A percentile compares a stretch with the other conserved stretches of the same genome.
Conservation (phyloP, 1,140 invertebrate species). For the Bombus superbus region DNA sequence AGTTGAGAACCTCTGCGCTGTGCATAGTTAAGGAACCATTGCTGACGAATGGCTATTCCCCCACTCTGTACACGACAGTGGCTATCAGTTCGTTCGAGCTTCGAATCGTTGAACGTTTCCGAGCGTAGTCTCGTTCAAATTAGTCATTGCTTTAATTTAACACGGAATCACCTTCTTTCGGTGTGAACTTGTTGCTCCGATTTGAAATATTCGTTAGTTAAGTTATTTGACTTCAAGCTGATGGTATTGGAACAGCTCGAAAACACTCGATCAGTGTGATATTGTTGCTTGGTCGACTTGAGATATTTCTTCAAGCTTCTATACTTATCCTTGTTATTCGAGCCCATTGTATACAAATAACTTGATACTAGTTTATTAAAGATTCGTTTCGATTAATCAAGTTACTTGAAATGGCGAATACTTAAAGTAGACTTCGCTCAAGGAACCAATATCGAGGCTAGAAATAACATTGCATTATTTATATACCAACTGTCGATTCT, state of each 20-base stretch:
- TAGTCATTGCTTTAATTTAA: background rate
- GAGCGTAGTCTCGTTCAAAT: too few relatives aligned
- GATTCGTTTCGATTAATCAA: too few relatives aligned
- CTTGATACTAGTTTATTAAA: too few relatives aligned
- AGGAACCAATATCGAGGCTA: background rate
- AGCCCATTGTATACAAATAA: too few relatives aligned
- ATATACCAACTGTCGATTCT: background rate
- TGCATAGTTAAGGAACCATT: conserved; percentile 26
- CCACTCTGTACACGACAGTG: background rate
- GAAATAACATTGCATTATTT: background rate
- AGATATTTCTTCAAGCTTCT: background rate
- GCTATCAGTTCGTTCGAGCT: background rate
- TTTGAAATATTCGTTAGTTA: background rate
- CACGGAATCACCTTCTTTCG: too few relatives aligned
- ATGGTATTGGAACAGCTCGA: background rate
- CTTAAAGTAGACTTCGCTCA: background rate
- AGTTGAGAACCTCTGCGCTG: conserved; percentile 7
- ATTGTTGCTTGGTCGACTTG: background rate
- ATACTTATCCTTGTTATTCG: too few relatives aligned
- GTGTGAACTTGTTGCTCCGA: too few relatives aligned
- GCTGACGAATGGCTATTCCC: conserved; percentile 28
- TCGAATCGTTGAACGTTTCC: too few relatives aligned
- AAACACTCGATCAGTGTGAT: background rate
- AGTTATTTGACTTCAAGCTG: background rate
- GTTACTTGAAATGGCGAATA: too few relatives aligned